Evolutionary conservation across 2,888 invertebrate genomes (phyloP), one percentile per base, ranked within the genome.

Genomic region (Antheraea assamensis): DNA sequence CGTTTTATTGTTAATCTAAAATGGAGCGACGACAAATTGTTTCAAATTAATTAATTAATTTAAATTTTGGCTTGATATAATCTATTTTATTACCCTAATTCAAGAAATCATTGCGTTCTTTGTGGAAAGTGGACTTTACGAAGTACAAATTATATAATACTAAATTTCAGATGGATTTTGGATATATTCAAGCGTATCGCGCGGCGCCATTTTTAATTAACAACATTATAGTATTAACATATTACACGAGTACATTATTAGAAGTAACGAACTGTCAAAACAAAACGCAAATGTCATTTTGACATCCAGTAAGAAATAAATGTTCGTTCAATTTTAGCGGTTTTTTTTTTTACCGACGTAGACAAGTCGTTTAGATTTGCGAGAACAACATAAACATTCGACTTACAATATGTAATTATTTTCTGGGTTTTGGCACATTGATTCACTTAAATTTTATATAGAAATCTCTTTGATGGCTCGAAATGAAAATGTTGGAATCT

Each of bases 341-440:
- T n/a, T n/a, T n/a, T n/a, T n/a, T n/a, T 58, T 21, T 64, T 64
- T 64, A 64, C 61, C 21, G 27, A 70, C 55, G 55, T 47, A 70
- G 58, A 70, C 35, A 58, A 73, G 58, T 73, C 58, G n/a, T 58
- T 70, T 55, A 73, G 42, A 70, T 70, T 58, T 27, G 30, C 30
- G 30, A 30, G 10, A n/a, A 42, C 10, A 73, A 70, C 31, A 70
- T 55, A 42, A 42, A 42, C 35, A 55, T 73, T 58, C 55, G 27
- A 73, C 55, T 58, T 55, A 74, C 10, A 35, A 68, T n/a, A 35
- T 3, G 35, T n/a, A 1, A 13, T 10, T 68, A 4, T n/a, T 68
- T 35, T 35, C 13, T 35, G 17, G 21, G 55, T 82, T 86, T 86
- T 85, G 87, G 87, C 85, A 86, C 85, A 85, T 85, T 76, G 74